Conservation (phyloP, 2,888 invertebrate species). For the Brenthis hecate region DNA sequence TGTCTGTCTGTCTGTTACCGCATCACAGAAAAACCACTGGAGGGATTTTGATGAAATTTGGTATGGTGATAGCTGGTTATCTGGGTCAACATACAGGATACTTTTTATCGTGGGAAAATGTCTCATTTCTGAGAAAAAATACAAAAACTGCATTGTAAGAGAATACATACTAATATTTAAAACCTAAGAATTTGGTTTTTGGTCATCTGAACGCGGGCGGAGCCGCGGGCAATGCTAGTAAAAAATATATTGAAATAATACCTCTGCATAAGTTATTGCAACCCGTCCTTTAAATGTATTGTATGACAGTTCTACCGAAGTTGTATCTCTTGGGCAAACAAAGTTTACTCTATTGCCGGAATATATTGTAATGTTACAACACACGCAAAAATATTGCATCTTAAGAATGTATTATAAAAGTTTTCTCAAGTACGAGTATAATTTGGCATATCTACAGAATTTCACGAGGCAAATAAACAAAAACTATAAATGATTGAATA, state of each 20-base stretch:
- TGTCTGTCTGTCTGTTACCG: too few species aligned
- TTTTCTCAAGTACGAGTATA: background rate
- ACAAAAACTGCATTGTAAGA: too few species aligned
- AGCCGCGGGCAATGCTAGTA: too few species aligned
- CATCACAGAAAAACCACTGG: too few species aligned
- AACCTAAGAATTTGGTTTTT: too few species aligned
- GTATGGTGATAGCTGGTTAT: too few species aligned
- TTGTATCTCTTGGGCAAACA: slow-evolving; percentile 7
- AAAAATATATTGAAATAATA: slow-evolving; percentile 5
- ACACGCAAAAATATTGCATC: background rate
- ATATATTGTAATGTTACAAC: slow-evolving; percentile 2
- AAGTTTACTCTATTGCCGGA: slow-evolving; percentile 14
- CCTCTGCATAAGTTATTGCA: slow-evolving; percentile 12
- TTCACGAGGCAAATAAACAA: slow-evolving; percentile 4
- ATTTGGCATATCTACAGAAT: background rate
- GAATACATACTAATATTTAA: too few species aligned
- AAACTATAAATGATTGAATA: slow-evolving; percentile 28
- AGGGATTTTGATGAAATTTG: too few species aligned
- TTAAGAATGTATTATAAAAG: background rate
- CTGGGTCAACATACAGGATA: too few species aligned
- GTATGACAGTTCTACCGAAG: slow-evolving; percentile 12
- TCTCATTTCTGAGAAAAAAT: too few species aligned
- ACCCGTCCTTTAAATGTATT: slow-evolving; percentile 1
- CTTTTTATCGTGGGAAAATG: too few species aligned
- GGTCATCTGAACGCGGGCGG: too few species aligned